Percentiles rank a stretch among this genome's conserved stretches.
Conservation (phyloP, 2,113 vertebrate genomes). For the Melanotaenia duboulayi region DNA sequence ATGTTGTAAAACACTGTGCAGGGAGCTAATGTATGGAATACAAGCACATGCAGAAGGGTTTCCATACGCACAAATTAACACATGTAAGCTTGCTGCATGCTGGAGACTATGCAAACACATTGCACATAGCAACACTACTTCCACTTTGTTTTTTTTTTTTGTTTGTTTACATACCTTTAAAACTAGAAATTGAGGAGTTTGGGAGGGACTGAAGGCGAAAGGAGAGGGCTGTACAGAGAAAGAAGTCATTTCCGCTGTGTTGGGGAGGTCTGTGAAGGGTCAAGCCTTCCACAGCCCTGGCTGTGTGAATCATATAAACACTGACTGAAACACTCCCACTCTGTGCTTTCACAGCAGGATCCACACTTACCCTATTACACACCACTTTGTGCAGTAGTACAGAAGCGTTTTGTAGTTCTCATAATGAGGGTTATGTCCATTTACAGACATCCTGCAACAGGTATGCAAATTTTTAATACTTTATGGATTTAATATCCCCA, state of each 20-base stretch:
- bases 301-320: constrained; percentile 75
- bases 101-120: not conserved
- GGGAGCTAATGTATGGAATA: not conserved
- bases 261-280: constrained; percentile 61
- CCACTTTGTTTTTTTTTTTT: constrained; percentile 3
- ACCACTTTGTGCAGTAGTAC: not conserved
- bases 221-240: constrained; percentile 17
- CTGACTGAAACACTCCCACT: constrained; percentile 45
- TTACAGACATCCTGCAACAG: not conserved
- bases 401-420: not conserved
- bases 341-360: constrained; percentile 14
- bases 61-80: constrained; percentile 2
- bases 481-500: not conserved
- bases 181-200: constrained; percentile 5
- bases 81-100: not conserved
- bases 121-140: too few relatives aligned
- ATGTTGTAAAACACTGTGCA: constrained; percentile 18
- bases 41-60: not conserved
- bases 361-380: constrained; percentile 7
- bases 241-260: constrained; percentile 72
- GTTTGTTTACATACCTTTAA: constrained; percentile 36
- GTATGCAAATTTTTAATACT: not conserved
- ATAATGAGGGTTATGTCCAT: not conserved
- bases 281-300: constrained; percentile 48
- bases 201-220: constrained; percentile 9